Percentiles rank a stretch among this genome's conserved stretches.
phyloP scores from a whole-genome alignment of 2,888 invertebrate species.

The Lithosia quadra region DNA sequence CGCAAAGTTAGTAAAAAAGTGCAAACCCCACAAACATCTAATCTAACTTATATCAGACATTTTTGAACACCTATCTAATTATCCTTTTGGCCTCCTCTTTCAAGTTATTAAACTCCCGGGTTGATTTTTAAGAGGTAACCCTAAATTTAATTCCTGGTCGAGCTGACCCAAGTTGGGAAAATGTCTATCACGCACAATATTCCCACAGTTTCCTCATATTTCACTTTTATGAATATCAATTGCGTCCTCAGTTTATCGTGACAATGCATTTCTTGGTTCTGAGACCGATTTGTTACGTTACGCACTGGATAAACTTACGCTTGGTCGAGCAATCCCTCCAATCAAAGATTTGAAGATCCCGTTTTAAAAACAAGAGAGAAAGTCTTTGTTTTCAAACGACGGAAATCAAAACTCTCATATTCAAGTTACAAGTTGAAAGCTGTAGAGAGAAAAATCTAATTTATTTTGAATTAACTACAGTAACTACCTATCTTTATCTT shows the following conservation, averaged over 20 bases:
- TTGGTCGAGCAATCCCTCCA: constrained; percentile 37
- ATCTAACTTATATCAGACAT: too few species aligned
- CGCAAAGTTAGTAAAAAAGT: too few species aligned
- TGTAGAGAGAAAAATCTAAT: not conserved
- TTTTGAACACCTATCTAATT: too few species aligned
- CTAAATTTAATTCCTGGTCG: not conserved
- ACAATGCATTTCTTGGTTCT: constrained; percentile 35
- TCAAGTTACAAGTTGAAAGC: not conserved
- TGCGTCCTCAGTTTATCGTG: constrained; percentile 41
- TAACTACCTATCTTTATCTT: too few species aligned
- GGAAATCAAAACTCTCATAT: not conserved
- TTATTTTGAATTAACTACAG: too few species aligned
- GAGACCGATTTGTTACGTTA: constrained; percentile 39
- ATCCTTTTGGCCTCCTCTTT: too few species aligned
- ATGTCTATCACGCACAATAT: constrained; percentile 5
- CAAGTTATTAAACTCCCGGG: too few species aligned
- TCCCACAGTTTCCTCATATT: constrained; percentile 32
- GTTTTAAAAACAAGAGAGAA: constrained; percentile 7
- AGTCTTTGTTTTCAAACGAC: constrained; percentile 1
- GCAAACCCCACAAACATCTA: too few species aligned
- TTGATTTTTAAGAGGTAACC: too few species aligned
- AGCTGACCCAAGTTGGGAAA: not conserved
- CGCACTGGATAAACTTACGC: constrained; percentile 42
- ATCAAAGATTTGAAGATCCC: constrained; percentile 37
- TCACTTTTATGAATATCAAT: constrained; percentile 38